Evolutionary conservation across 2,888 invertebrate genomes (phyloP).

Genomic region (Dyspetes luteomarginatus): DNA sequence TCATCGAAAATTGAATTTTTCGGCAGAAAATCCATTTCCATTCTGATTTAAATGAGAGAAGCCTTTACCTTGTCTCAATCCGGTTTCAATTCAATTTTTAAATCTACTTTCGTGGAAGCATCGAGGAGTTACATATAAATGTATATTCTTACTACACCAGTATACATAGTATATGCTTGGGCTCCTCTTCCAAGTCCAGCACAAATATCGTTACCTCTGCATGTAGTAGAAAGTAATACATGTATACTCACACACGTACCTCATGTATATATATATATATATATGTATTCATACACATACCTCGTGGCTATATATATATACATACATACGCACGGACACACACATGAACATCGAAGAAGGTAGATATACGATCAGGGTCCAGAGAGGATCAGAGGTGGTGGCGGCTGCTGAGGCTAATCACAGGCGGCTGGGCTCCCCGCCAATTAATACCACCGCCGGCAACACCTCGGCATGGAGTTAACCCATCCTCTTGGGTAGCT

Average conservation of each 20-base stretch:
- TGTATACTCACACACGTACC: neutral
- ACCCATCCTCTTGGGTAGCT: slow-evolving; percentile 45
- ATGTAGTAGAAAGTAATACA: slow-evolving; percentile 1
- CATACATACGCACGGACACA: no score
- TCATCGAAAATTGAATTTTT: no score
- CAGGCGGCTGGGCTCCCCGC: slow-evolving; percentile 78
- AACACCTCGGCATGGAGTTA: slow-evolving; percentile 74
- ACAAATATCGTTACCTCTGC: slow-evolving; percentile 45
- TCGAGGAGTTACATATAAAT: neutral
- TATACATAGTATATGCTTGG: slow-evolving; percentile 30
- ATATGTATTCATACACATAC: slow-evolving; percentile 36
- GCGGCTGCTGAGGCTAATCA: slow-evolving; percentile 72
- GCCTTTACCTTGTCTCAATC: no score
- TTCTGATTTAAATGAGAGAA: no score
- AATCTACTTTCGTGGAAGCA: no score
- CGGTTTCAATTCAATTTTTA: no score
- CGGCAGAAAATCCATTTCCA: no score
- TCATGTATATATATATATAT: slow-evolving; percentile 3
- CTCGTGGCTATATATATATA: slow-evolving; percentile 11
- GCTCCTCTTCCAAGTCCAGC: slow-evolving; percentile 26
- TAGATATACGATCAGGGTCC: slow-evolving; percentile 69
- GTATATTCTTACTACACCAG: neutral
- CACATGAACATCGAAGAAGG: slow-evolving; percentile 59
- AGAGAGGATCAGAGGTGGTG: slow-evolving; percentile 71
- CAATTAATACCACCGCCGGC: slow-evolving; percentile 81